Percentiles rank a stretch among this genome's conserved stretches.
phyloP scores from a whole-genome alignment of 2,888 invertebrate genomes.

The Ischnus inquisitorius region DNA sequence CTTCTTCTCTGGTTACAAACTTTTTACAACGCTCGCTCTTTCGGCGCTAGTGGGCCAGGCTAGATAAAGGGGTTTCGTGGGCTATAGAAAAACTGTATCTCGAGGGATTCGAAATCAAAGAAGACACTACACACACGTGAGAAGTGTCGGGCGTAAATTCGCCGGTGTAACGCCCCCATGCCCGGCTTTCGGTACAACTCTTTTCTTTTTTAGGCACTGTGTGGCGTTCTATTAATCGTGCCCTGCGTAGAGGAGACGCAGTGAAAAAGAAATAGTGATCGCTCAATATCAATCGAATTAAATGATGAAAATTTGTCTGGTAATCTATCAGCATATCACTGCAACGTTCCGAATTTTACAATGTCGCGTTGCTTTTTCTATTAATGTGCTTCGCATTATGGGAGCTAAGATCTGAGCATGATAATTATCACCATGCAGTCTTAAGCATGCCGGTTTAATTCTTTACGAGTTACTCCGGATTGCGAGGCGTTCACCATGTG shows the following conservation, averaged over 20 bases:
- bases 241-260: background rate
- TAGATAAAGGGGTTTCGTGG: conserved; percentile 54
- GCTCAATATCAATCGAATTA: no score
- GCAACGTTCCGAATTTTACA: no score
- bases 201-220: background rate
- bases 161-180: background rate
- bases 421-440: no score
- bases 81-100: conserved; percentile 48
- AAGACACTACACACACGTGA: background rate
- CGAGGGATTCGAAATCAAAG: conserved; percentile 7
- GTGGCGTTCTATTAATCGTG: background rate
- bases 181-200: background rate
- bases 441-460: no score
- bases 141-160: background rate
- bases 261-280: no score
- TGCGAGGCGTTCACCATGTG: no score
- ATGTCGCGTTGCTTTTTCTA: no score
- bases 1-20: conserved; percentile 67
- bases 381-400: no score
- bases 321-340: no score
- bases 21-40: conserved; percentile 26
- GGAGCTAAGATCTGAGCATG: no score
- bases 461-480: no score
- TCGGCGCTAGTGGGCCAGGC: conserved; percentile 47
- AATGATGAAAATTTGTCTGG: no score